Percentiles rank a stretch among this genome's conserved stretches.
Conservation (phyloP, 2,113 vertebrate species). For the Heteronetta atricapilla region DNA sequence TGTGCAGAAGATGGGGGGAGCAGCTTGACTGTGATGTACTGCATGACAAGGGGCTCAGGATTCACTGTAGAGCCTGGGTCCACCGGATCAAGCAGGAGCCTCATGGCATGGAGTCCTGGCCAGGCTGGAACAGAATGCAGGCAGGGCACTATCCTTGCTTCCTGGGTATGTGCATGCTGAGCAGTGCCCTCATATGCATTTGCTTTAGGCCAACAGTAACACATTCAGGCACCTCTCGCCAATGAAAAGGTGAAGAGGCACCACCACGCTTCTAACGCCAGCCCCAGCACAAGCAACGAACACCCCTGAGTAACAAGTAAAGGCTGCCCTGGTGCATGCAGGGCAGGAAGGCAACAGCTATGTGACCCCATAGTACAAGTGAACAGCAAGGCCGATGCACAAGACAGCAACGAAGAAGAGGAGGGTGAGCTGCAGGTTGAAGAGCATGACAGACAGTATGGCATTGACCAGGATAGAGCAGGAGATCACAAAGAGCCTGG, state of each 20-base stretch:
- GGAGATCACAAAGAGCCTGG: slow-evolving; percentile 93
- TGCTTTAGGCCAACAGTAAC: not conserved
- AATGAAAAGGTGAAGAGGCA: accelerated
- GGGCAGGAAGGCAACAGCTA: slow-evolving; percentile 30
- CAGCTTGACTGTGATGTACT: accelerated
- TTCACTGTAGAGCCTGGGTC: accelerated
- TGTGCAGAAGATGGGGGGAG: not conserved
- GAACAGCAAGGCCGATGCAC: slow-evolving; percentile 85
- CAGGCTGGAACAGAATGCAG: not conserved
- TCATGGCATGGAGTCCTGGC: not conserved
- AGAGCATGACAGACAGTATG: slow-evolving; percentile 81
- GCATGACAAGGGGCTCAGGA: accelerated
- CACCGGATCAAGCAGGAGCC: accelerated
- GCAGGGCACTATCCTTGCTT: not conserved
- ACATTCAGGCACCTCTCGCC: too few species aligned
- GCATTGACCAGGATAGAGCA: slow-evolving; percentile 92
- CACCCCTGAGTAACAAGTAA: not conserved
- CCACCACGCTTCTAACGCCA: accelerated
- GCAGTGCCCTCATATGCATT: too few species aligned
- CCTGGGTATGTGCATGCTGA: not conserved
- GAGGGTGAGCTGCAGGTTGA: slow-evolving; percentile 86
- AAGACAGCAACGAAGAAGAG: slow-evolving; percentile 82
- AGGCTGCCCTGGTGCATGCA: accelerated
- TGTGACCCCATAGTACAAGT: slow-evolving; percentile 84
- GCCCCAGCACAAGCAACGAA: not conserved